Base-by-base conservation (phyloP, 2,113 vertebrate genomes). In the Corythornis vintsioides region DNA sequence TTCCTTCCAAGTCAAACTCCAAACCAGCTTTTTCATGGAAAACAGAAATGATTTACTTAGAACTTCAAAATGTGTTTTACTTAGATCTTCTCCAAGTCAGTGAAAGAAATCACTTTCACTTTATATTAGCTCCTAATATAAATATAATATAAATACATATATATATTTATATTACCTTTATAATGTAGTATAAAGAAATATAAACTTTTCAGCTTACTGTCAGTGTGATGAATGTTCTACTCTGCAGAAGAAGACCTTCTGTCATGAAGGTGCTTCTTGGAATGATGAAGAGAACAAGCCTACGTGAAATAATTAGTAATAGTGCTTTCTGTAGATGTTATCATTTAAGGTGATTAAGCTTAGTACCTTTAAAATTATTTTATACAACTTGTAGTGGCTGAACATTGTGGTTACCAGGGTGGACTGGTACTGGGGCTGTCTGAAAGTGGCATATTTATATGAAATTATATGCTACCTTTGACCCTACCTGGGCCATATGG, bases 391-490 rank as follows among this genome's bases (percentile, higher is more conserved):
- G 15, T 47, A 29, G 22, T 29, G 20, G 15, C 43, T 88, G 53
- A 55, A 55, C 10, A 19, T 73, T 17, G 18, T 73, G 18, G 10
- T 15, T 83, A 7, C 26, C 1, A 3, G 42, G 45, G 11, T 40
- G n/a, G 13, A 15, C 63, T 53, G 7, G 29, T 25, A 15, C 20
- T 25, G 31, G 12, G 26, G 29, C 31, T 89, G 4, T 38, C 70
- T 19, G 11, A 55, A 53, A 42, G 45, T 2, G 2, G 19, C 43
- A 63, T 9, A 50, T 63, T 13, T 42, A 0, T 17, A 2, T 38
- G 24, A 43, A 20, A 31, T 53, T 15, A 6, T 6, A 3, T 56
- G 7, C 21, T 47, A 2, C 45, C 5, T 79, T 47, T 42, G 11
- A 7, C 14, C 11, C 38, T 45, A 7, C 13, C 26, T 66, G 64